Evolutionary conservation across 2,888 invertebrate species (phyloP).

Genomic region (Scaeva pyrastri): DNA sequence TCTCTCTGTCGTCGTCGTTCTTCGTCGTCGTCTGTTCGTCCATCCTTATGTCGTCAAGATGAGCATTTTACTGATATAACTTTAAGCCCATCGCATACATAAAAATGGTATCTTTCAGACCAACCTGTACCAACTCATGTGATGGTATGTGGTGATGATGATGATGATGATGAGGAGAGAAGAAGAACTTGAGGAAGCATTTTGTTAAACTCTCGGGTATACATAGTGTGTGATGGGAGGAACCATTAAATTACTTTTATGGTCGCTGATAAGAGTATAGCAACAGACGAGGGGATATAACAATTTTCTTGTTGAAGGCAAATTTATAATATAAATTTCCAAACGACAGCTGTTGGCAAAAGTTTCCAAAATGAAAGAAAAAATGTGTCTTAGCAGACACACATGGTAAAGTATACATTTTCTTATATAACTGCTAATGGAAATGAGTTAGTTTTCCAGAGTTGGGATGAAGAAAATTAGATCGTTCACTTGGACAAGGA

Average conservation of each 20-base stretch:
- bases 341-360: conserved; percentile 63
- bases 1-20: neutral
- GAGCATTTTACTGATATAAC: conserved; percentile 61
- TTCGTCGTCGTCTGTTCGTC: conserved; percentile 13
- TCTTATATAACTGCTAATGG: conserved; percentile 10
- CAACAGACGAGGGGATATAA: conserved; percentile 3
- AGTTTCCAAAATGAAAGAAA: conserved; percentile 3
- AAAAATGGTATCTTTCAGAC: conserved; percentile 46
- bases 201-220: conserved; percentile 7
- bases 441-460: conserved; percentile 12
- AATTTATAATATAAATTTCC: conserved; percentile 6
- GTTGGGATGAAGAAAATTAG: conserved; percentile 32
- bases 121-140: conserved; percentile 15
- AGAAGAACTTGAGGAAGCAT: conserved; percentile 18
- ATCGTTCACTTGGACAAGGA: neutral
- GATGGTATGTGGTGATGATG: conserved; percentile 9
- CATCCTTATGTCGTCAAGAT: conserved; percentile 39
- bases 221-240: conserved; percentile 36
- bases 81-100: conserved; percentile 41
- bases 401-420: neutral
- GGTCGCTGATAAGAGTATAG: conserved; percentile 57
- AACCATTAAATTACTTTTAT: conserved; percentile 70
- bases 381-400: neutral
- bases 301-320: conserved; percentile 32
- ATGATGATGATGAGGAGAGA: conserved; percentile 20